A percentile compares a stretch with the other conserved stretches of the same genome.
Evolutionary conservation across 2,113 vertebrate species (phyloP).

Genomic region (Pristiophorus japonicus): DNA sequence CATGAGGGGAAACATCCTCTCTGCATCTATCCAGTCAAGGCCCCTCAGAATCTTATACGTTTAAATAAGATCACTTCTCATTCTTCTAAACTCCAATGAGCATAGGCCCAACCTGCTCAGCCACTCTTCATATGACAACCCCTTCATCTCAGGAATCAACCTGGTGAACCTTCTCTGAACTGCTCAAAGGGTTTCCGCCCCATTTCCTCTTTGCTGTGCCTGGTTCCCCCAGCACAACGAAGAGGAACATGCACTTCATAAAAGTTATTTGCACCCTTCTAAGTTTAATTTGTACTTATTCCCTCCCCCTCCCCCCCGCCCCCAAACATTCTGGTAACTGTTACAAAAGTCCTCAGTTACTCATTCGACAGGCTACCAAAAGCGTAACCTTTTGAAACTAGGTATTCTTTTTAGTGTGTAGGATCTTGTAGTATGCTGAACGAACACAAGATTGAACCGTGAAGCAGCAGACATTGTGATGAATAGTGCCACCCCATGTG

Average conservation of each 20-base stretch:
- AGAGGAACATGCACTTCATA: neutral
- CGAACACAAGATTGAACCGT: too few species aligned
- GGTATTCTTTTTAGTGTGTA: neutral
- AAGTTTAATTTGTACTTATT: neutral
- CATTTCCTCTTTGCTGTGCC: neutral
- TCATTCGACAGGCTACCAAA: neutral
- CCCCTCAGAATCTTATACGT: too few species aligned
- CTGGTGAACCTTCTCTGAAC: too few species aligned
- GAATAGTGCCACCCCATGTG: constrained; percentile 25
- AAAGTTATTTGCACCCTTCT: neutral
- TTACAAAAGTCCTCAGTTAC: neutral
- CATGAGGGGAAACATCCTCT: too few species aligned
- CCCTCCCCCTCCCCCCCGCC: neutral
- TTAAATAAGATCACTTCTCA: too few species aligned
- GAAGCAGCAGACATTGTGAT: neutral
- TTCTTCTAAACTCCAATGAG: too few species aligned
- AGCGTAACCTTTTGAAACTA: neutral
- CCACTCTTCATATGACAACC: too few species aligned
- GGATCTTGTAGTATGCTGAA: neutral
- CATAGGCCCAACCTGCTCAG: too few species aligned
- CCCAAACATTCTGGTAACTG: neutral
- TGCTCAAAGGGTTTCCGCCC: neutral
- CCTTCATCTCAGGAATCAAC: too few species aligned
- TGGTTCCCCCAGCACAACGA: neutral
- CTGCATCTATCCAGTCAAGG: too few species aligned